Evolutionary conservation across 2,113 vertebrate species (phyloP), one percentile per base, ranked within the genome.

Genomic region (Narcine bancroftii): DNA sequence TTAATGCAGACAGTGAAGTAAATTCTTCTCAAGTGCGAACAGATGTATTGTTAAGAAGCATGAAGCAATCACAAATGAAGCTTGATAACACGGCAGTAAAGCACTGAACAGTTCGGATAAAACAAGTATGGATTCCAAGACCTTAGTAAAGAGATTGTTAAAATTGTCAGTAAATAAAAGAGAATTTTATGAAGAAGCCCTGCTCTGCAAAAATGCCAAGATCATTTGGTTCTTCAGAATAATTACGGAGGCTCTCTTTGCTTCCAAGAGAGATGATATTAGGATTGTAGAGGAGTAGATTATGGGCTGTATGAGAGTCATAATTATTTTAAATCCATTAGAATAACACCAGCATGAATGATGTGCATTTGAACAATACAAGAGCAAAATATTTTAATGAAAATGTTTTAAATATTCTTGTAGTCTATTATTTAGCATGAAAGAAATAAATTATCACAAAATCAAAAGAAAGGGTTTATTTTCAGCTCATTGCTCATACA

Each of bases 331-430:
- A 87, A 87, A 75, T 75, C n/a, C 36, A 87, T 60, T 36, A 29
- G 19, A 87, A n/a, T 87, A 36, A 87, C 19, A 36, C 36, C 53
- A 21, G n/a, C 81, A 60, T 21, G 53, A 19, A 87, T 3, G 6
- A 7, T 36, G 53, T 87, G 6, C 81, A 60, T n/a, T 10, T 24
- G 7, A 29, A 33, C n/a, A 60, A n/a, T 17, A 15, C 19, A n/a
- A 0, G 33, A 60, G 53, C 17, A 87, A 60, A 33, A 53, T 87
- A 36, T 7, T n/a, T 19, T 60, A 87, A 87, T 36, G 17, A 87
- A 83, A 60, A 83, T 81, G 79, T 83, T 83, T 81, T 53, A 83
- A 83, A 36, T 87, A 87, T 17, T 17, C 33, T 7, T 60, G n/a
- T 17, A 19, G 36, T 21, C 53, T 53, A 50, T 53, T 10, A 83